These are phyloP conservation scores for Henricia sp. DNA, from an alignment of 53 echinoderm and acorn worm species.

Conservation along the genomic window DNA sequence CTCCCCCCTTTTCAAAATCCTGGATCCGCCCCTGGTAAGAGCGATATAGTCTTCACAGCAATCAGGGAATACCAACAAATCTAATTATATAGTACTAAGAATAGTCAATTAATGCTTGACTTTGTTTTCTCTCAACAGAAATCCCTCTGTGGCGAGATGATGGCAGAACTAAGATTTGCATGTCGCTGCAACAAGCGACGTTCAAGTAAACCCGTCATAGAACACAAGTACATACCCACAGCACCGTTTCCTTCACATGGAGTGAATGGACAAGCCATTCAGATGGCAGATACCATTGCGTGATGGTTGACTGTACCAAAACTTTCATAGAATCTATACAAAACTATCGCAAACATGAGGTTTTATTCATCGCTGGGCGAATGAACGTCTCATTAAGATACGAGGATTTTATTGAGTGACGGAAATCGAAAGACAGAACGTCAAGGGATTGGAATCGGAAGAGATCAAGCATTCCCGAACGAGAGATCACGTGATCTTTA, in stretches of 20 bases:
- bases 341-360: not conserved
- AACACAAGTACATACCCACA: slow-evolving; percentile 82
- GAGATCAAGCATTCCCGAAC: not conserved
- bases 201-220: slow-evolving; percentile 80
- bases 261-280: slow-evolving; percentile 83
- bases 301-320: slow-evolving; percentile 27
- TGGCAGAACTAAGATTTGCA: slow-evolving; percentile 94
- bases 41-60: too few species aligned
- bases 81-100: not conserved
- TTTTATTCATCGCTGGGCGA: not conserved
- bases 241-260: slow-evolving; percentile 71
- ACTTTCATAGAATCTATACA: not conserved
- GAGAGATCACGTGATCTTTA: not conserved
- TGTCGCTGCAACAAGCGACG: slow-evolving; percentile 84
- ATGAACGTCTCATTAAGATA: not conserved
- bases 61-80: too few species aligned
- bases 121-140: slow-evolving; percentile 66
- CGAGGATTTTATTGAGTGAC: not conserved
- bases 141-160: slow-evolving; percentile 99
- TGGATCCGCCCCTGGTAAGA: too few species aligned
- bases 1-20: too few species aligned
- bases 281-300: slow-evolving; percentile 85
- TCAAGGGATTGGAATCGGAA: not conserved
- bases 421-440: not conserved
- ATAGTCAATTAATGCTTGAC: not conserved